Evolutionary conservation across 2,797 vertebrate species (phyloP).

Genomic region (Avahi laniger): DNA sequence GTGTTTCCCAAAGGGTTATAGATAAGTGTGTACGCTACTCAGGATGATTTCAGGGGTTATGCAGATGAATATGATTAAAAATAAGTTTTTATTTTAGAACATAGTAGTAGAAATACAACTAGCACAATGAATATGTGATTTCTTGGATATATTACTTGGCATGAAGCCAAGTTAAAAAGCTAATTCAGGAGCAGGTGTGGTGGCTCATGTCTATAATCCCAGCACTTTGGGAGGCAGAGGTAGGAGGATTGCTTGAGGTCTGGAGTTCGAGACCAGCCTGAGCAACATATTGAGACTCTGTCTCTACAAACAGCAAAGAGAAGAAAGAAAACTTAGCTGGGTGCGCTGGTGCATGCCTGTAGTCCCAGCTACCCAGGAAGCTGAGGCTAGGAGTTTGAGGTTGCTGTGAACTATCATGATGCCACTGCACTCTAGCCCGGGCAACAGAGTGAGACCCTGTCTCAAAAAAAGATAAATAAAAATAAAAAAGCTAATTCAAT

Average conservation of each 20-base stretch:
- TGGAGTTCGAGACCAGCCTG: neutral
- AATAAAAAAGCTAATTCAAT: conserved; percentile 9
- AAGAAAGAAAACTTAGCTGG: neutral
- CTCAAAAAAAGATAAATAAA: neutral
- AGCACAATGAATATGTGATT: neutral
- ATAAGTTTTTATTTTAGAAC: neutral
- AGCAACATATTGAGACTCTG: neutral
- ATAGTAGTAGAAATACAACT: neutral
- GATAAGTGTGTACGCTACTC: neutral
- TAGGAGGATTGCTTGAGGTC: neutral
- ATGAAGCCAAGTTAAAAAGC: no score
- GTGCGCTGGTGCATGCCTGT: neutral
- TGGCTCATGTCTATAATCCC: neutral
- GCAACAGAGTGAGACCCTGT: neutral
- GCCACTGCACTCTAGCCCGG: neutral
- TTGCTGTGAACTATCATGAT: neutral
- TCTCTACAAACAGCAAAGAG: neutral
- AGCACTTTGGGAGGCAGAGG: neutral
- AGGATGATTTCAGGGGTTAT: neutral
- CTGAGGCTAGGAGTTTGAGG: neutral
- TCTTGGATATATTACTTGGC: no score
- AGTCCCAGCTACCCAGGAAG: neutral
- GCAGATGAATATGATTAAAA: conserved; percentile 25
- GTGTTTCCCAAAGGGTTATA: neutral
- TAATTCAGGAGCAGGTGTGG: no score